Base-by-base conservation (phyloP, 1,140 invertebrate genomes). In the Dreissena polymorpha region DNA sequence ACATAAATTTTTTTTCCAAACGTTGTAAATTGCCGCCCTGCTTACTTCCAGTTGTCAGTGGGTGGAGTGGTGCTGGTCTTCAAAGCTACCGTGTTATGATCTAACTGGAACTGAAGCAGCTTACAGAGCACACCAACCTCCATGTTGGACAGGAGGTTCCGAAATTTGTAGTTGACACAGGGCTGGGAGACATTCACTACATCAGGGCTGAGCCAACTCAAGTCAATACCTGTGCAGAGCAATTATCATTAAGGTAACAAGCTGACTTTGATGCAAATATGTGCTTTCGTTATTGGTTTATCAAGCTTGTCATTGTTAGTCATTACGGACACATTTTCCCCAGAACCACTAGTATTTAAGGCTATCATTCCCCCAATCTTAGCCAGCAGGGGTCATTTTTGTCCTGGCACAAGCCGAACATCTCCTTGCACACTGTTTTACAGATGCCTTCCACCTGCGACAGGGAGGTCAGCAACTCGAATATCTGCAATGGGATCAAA, bases 381-480 rank as follows among this genome's bases (percentile, higher is more conserved):
- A 39, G 90, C 88, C 50, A 89, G 81, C 25, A 90, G 84, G 7
- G 89, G 90, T n/a, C n/a, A n/a, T n/a, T n/a, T n/a, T n/a, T n/a
- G 53, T 88, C 86, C 7, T 76, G 73, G 50, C 84, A 75, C 16
- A 83, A 78, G 7, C 82, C 86, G 50, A 91, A 72, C 39, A 91
- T 70, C 51, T 82, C 77, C 55, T 82, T 83, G 77, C 88, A 89
- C 7, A 91, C 86, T 13, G 69, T 73, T 7, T 74, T 51, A n/a
- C 88, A 77, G 14, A 89, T 67, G 12, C 82, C 85, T 13, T 85
- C 85, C 49, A 90, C 84, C 21, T 85, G 70, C 74, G 88, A 90
- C 63, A 91, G 88, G 1, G 86, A 70, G 25, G 90, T 69, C 25
- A 91, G 65, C 27, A 91, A 80, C 75, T 91, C 91, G 89, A 91